Evolutionary conservation across 1,140 invertebrate species (phyloP), one percentile per base, ranked within the genome.

Genomic region (Sitobion miscanthi): DNA sequence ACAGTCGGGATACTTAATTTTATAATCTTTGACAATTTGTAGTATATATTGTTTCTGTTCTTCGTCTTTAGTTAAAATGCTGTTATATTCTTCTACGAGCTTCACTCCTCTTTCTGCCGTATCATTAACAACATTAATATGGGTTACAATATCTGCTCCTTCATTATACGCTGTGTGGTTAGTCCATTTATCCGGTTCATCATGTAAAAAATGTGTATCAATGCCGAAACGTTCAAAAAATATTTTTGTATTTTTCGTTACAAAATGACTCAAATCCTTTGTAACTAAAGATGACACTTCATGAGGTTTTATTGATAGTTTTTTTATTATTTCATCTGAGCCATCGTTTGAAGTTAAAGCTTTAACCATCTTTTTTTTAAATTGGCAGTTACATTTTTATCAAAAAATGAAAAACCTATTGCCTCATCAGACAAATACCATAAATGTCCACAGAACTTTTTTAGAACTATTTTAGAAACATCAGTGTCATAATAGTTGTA

Each of bases 201-300:
- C 35, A 20, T 35, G 0, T 42, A 83, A 35, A 83, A 83, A 42
- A 38, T 7, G 8, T 83, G n/a, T 83, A 4, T 82, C 35, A 82
- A 82, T 82, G 21, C 35, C 35, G 77, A 83, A 82, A 38, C 14
- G 35, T 83, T 83, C 4, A 83, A 83, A 83, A 83, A 83, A 42
- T 83, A 83, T 83, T 83, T 83, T 83, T 38, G 35, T 83, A 83
- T 83, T 83, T 35, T 38, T 83, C 77, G 35, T 83, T 57, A 57
- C 57, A 25, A 57, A 25, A 57, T 57, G 57, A 57, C 23, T 57
- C 1, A 57, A 57, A 25, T 83, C 35, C 6, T 42, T 42, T 42
- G 77, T 83, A 83, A 42, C 35, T 83, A 38, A 38, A 83, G 14
- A 83, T 83, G n/a, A 38, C 1, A 83, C 35, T 38, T 83, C 35